Base-by-base conservation (phyloP, 2,888 invertebrate genomes). In the Melieria picta region DNA sequence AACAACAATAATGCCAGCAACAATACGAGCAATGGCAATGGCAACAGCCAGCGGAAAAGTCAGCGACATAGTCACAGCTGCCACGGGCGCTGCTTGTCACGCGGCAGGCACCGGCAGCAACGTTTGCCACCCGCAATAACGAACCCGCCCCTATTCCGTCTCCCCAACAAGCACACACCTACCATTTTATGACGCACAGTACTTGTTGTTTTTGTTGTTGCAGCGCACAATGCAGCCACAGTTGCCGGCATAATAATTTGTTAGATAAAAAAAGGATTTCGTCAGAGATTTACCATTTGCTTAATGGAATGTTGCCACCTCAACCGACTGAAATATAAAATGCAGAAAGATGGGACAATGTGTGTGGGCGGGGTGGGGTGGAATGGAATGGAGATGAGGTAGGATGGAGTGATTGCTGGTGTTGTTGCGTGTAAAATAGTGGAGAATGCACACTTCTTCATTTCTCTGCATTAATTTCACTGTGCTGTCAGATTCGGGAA, bases 271-370 rank as follows among this genome's bases (percentile, higher is more conserved):
- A 71, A 72, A 72, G 69, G 69, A 69, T 72, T 72, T 72, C 61
- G 69, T 69, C 69, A 69, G 61, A 72, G 72, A 64, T 69, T 74
- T 66, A 72, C 74, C 72, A 74, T 74, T 72, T 72, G 69, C 74
- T 69, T 74, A 74, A 74, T 74, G 72, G 72, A 74, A 74, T 72
- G 72, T 67, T 65, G 58, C 63, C n/a, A 13, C 63, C 57, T 7
- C 13, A 13, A 10, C 65, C 13, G 16, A 56, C 30, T n/a, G 9
- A 1, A 50, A 11, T 11, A 16, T 13, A 52, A 11, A 48, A 55
- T 55, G 11, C 13, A 30, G 13, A 60, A 67, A 67, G 67, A 67
- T 67, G 67, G 60, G 65, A 46, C 66, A 57, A 55, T 55, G 7
- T 46, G 62, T 61, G 47, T 62, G 62, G 47, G 56, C 62, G 56